Percentiles rank a stretch among this genome's conserved stretches.
Evolutionary conservation across 2,888 invertebrate genomes (phyloP).

Genomic region (Eupithecia abbreviata): DNA sequence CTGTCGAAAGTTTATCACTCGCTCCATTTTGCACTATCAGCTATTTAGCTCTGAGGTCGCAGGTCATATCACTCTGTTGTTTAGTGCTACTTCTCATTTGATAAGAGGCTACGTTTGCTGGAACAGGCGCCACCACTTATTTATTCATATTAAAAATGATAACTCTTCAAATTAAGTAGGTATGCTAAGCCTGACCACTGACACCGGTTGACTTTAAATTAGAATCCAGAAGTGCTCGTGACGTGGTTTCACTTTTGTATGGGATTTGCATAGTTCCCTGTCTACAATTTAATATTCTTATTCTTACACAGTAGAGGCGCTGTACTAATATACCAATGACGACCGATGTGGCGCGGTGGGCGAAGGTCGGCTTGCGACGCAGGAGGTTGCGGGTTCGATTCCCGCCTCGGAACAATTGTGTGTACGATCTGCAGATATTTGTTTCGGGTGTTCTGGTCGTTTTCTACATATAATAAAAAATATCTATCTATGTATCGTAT

Average conservation of each 20-base stretch:
- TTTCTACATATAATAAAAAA: too few relatives aligned
- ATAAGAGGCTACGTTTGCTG: background rate
- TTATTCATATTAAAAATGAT: background rate
- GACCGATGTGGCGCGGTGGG: too few relatives aligned
- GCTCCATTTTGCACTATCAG: constrained; percentile 28
- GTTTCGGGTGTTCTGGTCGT: too few relatives aligned
- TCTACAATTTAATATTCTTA: too few relatives aligned
- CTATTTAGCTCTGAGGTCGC: background rate
- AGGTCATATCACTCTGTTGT: background rate
- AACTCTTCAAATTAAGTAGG: background rate
- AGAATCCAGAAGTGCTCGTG: background rate
- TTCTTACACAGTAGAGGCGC: background rate
- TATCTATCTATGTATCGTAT: too few relatives aligned
- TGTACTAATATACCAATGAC: background rate
- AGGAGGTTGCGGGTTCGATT: too few relatives aligned
- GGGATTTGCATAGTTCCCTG: background rate
- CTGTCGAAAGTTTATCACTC: constrained; percentile 28
- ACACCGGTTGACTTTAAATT: background rate
- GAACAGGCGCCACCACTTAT: background rate
- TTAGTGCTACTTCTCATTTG: background rate
- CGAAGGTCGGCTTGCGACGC: too few relatives aligned
- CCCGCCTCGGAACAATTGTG: too few relatives aligned
- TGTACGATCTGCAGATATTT: too few relatives aligned
- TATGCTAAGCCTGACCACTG: background rate
- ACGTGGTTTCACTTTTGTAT: background rate